phyloP scores from a whole-genome alignment of 2,888 invertebrate species.

The Gibbula magus region DNA sequence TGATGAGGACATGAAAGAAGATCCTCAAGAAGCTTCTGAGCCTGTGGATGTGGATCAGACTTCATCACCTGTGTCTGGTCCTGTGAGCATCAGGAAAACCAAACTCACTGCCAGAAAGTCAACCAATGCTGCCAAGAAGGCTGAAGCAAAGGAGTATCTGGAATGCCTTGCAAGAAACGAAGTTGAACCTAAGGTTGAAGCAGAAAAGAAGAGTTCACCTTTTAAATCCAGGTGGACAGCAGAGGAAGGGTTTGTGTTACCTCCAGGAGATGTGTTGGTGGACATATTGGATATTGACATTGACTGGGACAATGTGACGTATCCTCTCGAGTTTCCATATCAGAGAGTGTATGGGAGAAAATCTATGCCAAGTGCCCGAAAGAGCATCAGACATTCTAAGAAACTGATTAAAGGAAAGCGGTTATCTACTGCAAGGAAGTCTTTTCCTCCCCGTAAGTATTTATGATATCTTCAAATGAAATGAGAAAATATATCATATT shows the following conservation, averaged over 20 bases:
- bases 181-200: neutral
- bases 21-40: neutral
- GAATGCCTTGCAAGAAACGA: neutral
- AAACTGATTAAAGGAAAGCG: neutral
- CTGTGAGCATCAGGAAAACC: neutral
- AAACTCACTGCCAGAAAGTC: conserved; percentile 22
- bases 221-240: too few species aligned
- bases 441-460: neutral
- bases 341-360: neutral
- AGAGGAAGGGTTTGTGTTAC: neutral
- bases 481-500: too few species aligned
- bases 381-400: neutral
- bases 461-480: too few species aligned
- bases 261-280: neutral
- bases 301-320: neutral
- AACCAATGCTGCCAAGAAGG: conserved; percentile 11
- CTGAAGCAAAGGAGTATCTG: neutral
- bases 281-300: neutral
- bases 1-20: neutral
- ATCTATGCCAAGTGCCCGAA: neutral
- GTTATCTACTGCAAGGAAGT: neutral
- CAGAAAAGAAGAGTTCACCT: too few species aligned
- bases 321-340: neutral
- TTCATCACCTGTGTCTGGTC: neutral
- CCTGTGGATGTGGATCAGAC: neutral